Base-by-base conservation (phyloP, 1,140 invertebrate species). In the Pinna nobilis region DNA sequence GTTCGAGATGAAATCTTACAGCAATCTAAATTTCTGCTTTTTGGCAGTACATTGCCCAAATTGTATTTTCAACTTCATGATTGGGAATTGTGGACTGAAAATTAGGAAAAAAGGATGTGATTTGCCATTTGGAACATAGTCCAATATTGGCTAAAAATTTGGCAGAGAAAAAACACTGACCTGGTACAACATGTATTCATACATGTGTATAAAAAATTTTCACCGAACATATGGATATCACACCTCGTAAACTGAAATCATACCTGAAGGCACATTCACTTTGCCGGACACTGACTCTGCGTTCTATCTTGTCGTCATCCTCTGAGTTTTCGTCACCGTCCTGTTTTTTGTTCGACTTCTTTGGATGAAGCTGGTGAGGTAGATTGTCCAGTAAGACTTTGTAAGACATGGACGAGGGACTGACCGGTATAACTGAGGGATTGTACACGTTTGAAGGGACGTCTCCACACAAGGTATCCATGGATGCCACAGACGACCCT, bases 261-360 rank as follows among this genome's bases (percentile, higher is more conserved):
- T 63, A 63, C 39, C 81, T 81, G 74, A 86, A 89, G 15, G 86
- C 85, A 71, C 83, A 87, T 70, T 89, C 87, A 50, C 82, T 85
- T 7, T 84, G 76, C 23, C 87, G 59, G 3, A 89, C 83, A 68
- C 87, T 89, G 18, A 84, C 70, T 33, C 87, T 61, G 6, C 87
- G 70, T 60, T 86, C 83, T 15, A 86, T 76, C 25, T 74, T 65
- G 55, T 80, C 78, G 6, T 68, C 70, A 20, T 80, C 73, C 2
- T 50, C 70, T n/a, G 70, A 70, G 6, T 76, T 76, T 13, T 76
- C 76, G 18, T 77, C 77, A 41, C 77, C 79, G 13, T 64, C 70
- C 57, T 83, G 80, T 30, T 76, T 79, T 37, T 77, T 71, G 23
- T 71, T 73, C 23, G 57, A 50, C 55, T 75, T 68, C 60, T 74